A percentile compares a stretch with the other conserved stretches of the same genome.
Conservation (phyloP, 2,113 vertebrate genomes). For the Phyllopteryx taeniolatus region DNA sequence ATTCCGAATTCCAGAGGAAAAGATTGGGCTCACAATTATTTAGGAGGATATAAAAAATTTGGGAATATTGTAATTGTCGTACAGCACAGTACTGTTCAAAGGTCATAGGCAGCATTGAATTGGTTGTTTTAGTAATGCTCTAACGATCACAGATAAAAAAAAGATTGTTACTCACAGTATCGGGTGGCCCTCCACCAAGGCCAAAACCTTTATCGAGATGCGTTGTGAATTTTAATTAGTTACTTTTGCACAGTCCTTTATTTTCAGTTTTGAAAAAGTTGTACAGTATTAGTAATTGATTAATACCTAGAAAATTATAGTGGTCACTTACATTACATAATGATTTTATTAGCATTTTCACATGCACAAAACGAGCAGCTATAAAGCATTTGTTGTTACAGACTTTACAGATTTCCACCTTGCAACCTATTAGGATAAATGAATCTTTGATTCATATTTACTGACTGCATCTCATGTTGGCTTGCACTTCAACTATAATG, state of each 20-base stretch:
- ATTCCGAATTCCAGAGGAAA: background rate
- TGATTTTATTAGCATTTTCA: background rate
- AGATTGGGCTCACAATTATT: background rate
- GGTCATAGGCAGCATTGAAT: no score
- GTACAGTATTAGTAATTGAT: background rate
- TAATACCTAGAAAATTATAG: background rate
- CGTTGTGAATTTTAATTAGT: no score
- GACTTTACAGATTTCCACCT: conserved; percentile 1
- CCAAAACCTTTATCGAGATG: no score
- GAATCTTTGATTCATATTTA: conserved; percentile 20
- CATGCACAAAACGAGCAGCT: background rate
- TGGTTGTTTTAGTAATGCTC: no score
- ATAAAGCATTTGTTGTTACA: background rate
- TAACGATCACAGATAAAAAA: no score
- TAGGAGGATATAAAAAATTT: no score
- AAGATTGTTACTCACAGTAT: no score
- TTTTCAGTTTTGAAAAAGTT: background rate
- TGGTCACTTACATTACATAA: no score
- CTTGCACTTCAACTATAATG: conserved; percentile 18
- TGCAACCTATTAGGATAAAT: background rate
- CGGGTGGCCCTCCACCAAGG: no score
- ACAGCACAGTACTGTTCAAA: no score
- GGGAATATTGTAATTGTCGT: no score
- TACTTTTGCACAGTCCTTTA: background rate
- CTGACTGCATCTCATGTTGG: conserved; percentile 4